Percentiles rank a stretch among this genome's conserved stretches.
phyloP scores from a whole-genome alignment of 2,113 vertebrate species.

The Eulemur rufifrons region DNA sequence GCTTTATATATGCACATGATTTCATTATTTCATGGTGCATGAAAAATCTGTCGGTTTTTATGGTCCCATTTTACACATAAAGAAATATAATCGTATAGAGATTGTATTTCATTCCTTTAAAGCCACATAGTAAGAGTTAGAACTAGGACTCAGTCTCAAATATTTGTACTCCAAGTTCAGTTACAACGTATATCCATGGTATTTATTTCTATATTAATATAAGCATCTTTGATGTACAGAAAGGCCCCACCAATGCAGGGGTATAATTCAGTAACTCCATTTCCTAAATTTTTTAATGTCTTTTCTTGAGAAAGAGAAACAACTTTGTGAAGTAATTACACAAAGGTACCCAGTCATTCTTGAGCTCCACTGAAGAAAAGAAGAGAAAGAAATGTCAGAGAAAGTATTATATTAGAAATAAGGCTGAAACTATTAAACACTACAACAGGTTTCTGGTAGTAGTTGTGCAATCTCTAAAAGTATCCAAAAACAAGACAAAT shows the following conservation, averaged over 20 bases:
- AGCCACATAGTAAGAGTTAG: not conserved
- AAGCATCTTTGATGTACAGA: not conserved
- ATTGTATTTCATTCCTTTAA: not conserved
- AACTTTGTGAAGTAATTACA: not conserved
- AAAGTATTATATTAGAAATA: not conserved
- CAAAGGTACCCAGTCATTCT: not conserved
- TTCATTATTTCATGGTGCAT: not conserved
- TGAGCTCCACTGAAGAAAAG: not conserved
- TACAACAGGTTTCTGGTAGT: not conserved
- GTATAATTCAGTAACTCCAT: not conserved
- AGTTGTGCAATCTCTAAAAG: not conserved
- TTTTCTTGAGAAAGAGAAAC: slow-evolving; percentile 24
- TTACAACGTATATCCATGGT: not conserved
- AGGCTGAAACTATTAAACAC: not conserved
- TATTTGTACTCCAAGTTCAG: not conserved
- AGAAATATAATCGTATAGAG: not conserved
- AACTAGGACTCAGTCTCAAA: not conserved
- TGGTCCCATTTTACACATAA: not conserved
- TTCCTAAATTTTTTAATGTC: not conserved
- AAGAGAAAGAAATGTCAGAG: not conserved
- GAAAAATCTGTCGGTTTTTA: not conserved
- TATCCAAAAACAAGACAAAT: not conserved
- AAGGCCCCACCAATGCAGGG: not conserved
- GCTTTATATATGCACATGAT: not conserved
- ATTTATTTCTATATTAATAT: not conserved